A percentile compares a stretch with the other conserved stretches of the same genome.
phyloP scores from a whole-genome alignment of 2,113 vertebrate species.

The Melanocharis versteri region DNA sequence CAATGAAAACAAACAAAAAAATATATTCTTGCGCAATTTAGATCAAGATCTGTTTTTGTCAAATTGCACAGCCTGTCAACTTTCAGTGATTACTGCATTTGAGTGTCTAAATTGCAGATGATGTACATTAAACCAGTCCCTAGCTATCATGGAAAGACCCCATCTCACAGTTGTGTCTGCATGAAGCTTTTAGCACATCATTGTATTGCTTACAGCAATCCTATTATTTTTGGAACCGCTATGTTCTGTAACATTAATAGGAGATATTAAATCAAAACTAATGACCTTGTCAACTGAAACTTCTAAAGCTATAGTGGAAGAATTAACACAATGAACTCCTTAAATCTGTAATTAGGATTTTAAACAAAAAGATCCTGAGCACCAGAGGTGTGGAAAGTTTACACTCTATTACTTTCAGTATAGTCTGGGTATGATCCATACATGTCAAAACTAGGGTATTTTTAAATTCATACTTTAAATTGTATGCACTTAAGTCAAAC shows the following conservation, averaged over 20 bases:
- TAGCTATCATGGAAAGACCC: neutral
- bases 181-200: neutral
- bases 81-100: neutral
- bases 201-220: conserved; percentile 5
- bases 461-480: neutral
- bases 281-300: neutral
- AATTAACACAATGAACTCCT: neutral
- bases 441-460: neutral
- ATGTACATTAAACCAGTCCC: neutral
- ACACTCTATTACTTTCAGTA: neutral
- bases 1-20: neutral
- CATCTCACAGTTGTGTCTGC: neutral
- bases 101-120: neutral
- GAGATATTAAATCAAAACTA: conserved; percentile 7
- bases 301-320: neutral
- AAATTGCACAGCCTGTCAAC: neutral
- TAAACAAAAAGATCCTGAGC: neutral
- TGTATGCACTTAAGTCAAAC: neutral
- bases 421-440: neutral
- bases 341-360: neutral
- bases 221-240: neutral
- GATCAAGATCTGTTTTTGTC: neutral
- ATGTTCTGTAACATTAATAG: neutral
- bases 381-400: neutral
- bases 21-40: neutral